Evolutionary conservation across 2,113 vertebrate genomes (phyloP).

Genomic region (Trematocara marginatum): DNA sequence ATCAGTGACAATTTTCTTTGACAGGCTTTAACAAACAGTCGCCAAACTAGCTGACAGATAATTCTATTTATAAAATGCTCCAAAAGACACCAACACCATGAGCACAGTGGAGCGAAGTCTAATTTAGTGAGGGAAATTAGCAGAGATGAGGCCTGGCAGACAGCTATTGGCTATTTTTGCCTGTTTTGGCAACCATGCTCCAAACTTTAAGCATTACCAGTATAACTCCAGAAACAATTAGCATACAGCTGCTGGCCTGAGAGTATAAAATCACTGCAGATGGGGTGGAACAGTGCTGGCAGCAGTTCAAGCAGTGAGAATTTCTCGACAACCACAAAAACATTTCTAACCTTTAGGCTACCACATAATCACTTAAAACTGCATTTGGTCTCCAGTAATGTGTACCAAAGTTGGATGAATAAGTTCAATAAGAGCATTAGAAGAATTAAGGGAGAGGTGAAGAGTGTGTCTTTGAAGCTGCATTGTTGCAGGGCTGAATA

Average conservation of each 20-base stretch:
- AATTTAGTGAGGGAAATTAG: not conserved
- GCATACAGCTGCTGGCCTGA: not conserved
- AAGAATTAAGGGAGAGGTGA: constrained; percentile 20
- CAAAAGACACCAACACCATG: not conserved
- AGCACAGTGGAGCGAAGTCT: not conserved
- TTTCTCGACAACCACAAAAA: not conserved
- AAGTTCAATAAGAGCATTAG: not conserved
- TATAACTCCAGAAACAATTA: not conserved
- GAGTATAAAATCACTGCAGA: not conserved
- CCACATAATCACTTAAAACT: not conserved
- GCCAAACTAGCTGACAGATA: not conserved
- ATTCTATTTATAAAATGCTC: not conserved
- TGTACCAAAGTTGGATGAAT: not conserved
- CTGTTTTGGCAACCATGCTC: not conserved
- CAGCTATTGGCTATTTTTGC: not conserved
- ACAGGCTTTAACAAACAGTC: not conserved
- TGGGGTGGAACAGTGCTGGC: not conserved
- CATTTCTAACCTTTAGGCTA: not conserved
- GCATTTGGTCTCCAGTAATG: not conserved
- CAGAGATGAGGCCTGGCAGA: not conserved
- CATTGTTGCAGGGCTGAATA: constrained; percentile 30
- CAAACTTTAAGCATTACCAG: not conserved
- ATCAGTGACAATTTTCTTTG: not conserved
- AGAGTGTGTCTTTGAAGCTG: constrained; percentile 37
- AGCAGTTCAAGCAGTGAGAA: not conserved